A percentile compares a stretch with the other conserved stretches of the same genome.
phyloP scores from a whole-genome alignment of 2,888 invertebrate genomes.

The Automeris io region DNA sequence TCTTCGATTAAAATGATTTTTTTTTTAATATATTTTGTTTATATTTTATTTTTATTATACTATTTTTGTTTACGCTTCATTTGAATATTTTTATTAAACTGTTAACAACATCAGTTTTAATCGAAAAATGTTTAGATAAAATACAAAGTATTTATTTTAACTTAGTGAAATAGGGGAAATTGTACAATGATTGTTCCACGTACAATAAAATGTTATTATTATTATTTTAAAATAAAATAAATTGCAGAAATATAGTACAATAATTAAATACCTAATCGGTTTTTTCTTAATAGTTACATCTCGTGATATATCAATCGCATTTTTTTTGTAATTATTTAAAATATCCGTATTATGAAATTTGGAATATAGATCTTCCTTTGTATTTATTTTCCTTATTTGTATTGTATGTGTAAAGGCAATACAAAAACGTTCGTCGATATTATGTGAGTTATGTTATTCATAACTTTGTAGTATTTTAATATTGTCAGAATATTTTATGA shows the following conservation, averaged over 20 bases:
- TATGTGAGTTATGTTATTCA: conserved; percentile 1
- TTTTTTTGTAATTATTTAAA: conserved; percentile 2
- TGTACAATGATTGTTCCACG: conserved; percentile 28
- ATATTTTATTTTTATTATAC: conserved; percentile 10
- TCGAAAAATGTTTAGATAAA: conserved; percentile 31
- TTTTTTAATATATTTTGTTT: conserved; percentile 16
- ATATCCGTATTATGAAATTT: conserved; percentile 3
- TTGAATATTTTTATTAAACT: conserved; percentile 10
- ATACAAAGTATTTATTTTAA: conserved; percentile 50
- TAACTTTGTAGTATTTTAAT: conserved; percentile 33
- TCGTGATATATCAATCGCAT: conserved; percentile 5
- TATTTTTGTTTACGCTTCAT: conserved; percentile 13
- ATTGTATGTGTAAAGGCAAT: background rate
- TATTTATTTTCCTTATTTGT: conserved; percentile 6
- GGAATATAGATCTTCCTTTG: conserved; percentile 12
- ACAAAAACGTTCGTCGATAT: background rate
- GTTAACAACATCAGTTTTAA: conserved; percentile 13
- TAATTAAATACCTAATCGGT: conserved; percentile 3
- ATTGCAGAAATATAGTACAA: conserved; percentile 13
- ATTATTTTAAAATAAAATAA: conserved; percentile 16
- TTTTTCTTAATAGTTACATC: conserved; percentile 9
- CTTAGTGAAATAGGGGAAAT: conserved; percentile 29
- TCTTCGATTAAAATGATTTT: conserved; percentile 19
- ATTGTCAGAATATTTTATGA: conserved; percentile 51
- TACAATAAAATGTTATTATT: conserved; percentile 3